These are phyloP conservation scores for Temnothorax longispinosus DNA, from an alignment of 1,140 invertebrate genomes.

Conservation along the genomic window DNA sequence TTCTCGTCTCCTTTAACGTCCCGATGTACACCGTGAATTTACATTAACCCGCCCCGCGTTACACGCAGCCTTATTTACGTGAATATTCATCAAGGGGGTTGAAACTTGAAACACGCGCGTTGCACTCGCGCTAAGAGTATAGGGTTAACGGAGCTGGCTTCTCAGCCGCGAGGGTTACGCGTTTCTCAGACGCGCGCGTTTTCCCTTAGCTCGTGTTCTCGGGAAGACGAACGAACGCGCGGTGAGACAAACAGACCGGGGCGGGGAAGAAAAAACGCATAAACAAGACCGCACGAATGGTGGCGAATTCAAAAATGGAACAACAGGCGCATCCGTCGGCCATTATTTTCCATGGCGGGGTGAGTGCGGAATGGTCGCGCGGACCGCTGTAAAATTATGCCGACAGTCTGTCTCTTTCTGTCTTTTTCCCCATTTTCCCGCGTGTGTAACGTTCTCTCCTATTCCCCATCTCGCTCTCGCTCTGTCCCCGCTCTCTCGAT, in stretches of 20 bases:
- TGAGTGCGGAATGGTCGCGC: conserved; percentile 62
- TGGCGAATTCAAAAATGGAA: conserved; percentile 76
- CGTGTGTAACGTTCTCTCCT: conserved; percentile 17
- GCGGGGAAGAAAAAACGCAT: conserved; percentile 46
- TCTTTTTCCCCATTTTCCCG: conserved; percentile 26
- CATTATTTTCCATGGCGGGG: conserved; percentile 72
- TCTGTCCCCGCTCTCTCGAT: not conserved
- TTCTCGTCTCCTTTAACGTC: conserved; percentile 35
- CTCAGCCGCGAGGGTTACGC: conserved; percentile 28
- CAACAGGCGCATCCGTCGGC: conserved; percentile 74
- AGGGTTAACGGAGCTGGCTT: conserved; percentile 30
- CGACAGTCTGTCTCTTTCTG: conserved; percentile 52
- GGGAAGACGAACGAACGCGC: conserved; percentile 15
- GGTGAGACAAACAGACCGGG: not conserved
- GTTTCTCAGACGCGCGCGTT: conserved; percentile 15
- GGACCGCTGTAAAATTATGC: conserved; percentile 49
- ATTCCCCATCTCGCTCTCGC: conserved; percentile 4
- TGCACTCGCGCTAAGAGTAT: conserved; percentile 22
- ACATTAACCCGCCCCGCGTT: conserved; percentile 66
- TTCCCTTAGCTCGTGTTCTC: conserved; percentile 1
- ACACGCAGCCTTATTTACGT: conserved; percentile 70
- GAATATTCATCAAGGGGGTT: conserved; percentile 68
- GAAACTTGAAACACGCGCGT: conserved; percentile 68
- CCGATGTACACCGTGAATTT: conserved; percentile 52
- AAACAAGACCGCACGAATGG: conserved; percentile 71